These are phyloP conservation scores for Butorides virescens DNA, from an alignment of 2,113 vertebrate genomes.

Conservation along the genomic window DNA sequence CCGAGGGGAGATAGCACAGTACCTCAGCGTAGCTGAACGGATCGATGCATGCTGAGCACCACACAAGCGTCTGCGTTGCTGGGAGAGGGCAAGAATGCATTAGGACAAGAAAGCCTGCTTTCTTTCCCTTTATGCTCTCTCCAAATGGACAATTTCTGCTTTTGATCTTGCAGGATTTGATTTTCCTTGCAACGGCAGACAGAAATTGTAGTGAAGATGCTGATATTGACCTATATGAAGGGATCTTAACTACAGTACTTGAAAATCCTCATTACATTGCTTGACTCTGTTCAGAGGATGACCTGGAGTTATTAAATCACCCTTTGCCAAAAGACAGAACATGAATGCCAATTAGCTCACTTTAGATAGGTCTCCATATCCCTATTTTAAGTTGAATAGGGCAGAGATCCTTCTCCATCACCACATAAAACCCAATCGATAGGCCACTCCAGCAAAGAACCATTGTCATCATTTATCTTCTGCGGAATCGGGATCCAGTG, in stretches of 20 bases:
- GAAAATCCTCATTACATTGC: slow-evolving; percentile 14
- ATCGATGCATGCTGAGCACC: rapidly evolving
- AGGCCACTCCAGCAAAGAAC: background rate
- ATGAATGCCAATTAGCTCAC: background rate
- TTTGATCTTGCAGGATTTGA: background rate
- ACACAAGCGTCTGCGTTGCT: background rate
- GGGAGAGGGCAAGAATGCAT: background rate
- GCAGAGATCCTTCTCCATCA: background rate
- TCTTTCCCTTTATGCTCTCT: background rate
- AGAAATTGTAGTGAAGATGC: background rate
- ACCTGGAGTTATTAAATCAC: background rate
- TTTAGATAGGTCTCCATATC: background rate
- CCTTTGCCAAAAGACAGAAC: background rate
- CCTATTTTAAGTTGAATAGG: background rate
- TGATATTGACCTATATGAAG: background rate
- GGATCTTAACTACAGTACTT: background rate
- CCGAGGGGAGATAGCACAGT: rapidly evolving
- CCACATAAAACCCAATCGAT: background rate
- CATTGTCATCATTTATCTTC: background rate
- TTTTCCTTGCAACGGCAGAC: background rate
- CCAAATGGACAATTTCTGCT: background rate
- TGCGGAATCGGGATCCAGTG: background rate
- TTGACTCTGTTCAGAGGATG: background rate
- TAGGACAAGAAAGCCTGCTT: background rate
- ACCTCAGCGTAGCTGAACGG: rapidly evolving